Conservation (phyloP, 2,113 vertebrate species). For the Holacanthus passer region DNA sequence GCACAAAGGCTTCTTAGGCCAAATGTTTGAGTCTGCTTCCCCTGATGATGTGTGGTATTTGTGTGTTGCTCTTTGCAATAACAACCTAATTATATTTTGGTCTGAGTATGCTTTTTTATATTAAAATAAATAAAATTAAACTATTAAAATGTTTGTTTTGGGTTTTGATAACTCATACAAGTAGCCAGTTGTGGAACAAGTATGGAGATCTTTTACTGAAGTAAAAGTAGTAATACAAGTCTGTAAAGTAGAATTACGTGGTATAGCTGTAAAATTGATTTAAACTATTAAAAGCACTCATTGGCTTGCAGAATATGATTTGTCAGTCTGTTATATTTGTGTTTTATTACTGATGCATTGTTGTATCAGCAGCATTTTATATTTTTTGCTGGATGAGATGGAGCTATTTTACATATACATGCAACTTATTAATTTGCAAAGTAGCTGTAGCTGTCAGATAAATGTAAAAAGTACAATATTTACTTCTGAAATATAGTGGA, state of each 20-base stretch:
- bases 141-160: slow-evolving; percentile 48
- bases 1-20: slow-evolving; percentile 41
- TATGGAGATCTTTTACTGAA: background rate
- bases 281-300: no score
- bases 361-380: no score
- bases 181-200: background rate
- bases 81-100: slow-evolving; percentile 76
- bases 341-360: background rate
- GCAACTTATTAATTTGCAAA: background rate
- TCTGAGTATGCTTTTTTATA: slow-evolving; percentile 77
- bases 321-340: background rate
- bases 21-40: slow-evolving; percentile 58
- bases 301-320: no score
- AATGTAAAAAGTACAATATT: no score
- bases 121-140: slow-evolving; percentile 77
- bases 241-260: no score
- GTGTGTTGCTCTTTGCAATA: slow-evolving; percentile 71
- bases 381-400: background rate
- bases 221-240: background rate
- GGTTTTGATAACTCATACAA: slow-evolving; percentile 25
- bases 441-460: background rate
- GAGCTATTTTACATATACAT: background rate
- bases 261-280: no score
- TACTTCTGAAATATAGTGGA: background rate
- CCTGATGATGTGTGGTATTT: slow-evolving; percentile 64